phyloP scores from a whole-genome alignment of 1,140 invertebrate species.

The Harpegnathos saltator region DNA sequence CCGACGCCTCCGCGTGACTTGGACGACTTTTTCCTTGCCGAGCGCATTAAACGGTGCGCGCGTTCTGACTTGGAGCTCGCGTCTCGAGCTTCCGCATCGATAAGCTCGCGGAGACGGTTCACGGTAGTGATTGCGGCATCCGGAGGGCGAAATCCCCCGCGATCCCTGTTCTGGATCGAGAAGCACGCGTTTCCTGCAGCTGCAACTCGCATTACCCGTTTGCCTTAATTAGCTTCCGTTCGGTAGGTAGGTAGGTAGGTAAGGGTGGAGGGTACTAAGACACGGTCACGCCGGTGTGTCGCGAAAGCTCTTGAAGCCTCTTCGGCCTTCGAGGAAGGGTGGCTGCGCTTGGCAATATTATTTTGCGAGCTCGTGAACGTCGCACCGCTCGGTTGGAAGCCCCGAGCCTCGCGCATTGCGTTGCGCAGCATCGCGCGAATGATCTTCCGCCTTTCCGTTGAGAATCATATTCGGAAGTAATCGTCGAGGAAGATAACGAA shows the following conservation, averaged over 20 bases:
- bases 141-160: slow-evolving; percentile 63
- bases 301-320: slow-evolving; percentile 69
- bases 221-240: slow-evolving; percentile 67
- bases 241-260: not conserved
- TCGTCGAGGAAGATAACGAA: not conserved
- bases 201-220: slow-evolving; percentile 49
- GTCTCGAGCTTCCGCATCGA: slow-evolving; percentile 47
- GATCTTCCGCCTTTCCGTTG: not conserved
- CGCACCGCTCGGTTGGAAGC: not conserved
- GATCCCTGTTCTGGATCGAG: slow-evolving; percentile 34
- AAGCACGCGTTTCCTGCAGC: slow-evolving; percentile 47
- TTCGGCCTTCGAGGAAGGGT: not conserved
- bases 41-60: not conserved
- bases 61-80: not conserved
- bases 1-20: not conserved
- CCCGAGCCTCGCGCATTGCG: not conserved
- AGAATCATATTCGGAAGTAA: not conserved
- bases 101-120: slow-evolving; percentile 32
- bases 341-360: slow-evolving; percentile 49
- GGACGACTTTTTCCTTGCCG: not conserved
- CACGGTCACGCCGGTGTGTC: slow-evolving; percentile 11
- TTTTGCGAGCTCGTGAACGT: slow-evolving; percentile 64
- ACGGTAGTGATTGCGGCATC: slow-evolving; percentile 53
- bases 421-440: slow-evolving; percentile 10
- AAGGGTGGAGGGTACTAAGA: slow-evolving; percentile 12